A percentile compares a stretch with the other conserved stretches of the same genome.
phyloP scores from a whole-genome alignment of 1,140 invertebrate genomes.

The Leptopilina clavipes region DNA sequence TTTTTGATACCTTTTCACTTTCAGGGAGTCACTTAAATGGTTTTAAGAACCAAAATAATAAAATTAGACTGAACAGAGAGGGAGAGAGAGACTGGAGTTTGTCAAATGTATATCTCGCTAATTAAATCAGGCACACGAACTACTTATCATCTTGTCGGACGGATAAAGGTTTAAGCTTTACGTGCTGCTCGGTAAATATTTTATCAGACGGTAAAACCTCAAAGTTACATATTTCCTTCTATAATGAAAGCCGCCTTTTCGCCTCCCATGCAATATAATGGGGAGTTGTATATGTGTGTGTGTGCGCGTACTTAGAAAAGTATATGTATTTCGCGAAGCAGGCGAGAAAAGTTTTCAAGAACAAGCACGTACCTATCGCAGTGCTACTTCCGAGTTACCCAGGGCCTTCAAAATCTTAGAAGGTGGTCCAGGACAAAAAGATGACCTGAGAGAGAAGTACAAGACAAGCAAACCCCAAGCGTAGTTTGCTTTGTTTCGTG shows the following conservation, averaged over 20 bases:
- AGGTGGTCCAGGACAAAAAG: constrained; percentile 26
- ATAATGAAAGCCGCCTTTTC: constrained; percentile 17
- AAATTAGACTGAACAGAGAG: background rate
- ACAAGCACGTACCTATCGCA: constrained; percentile 19
- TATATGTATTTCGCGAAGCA: background rate
- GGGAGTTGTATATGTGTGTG: background rate
- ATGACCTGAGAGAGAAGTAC: background rate
- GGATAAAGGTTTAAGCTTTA: constrained; percentile 31
- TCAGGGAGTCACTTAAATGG: background rate
- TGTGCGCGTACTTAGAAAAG: background rate
- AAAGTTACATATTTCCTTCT: constrained; percentile 31
- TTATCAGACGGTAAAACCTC: constrained; percentile 32
- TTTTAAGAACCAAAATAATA: background rate
- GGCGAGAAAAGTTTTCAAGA: constrained; percentile 23
- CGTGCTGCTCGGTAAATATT: constrained; percentile 27
- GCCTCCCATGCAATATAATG: constrained; percentile 17
- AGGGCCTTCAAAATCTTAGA: constrained; percentile 28
- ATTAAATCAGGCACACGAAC: constrained; percentile 34
- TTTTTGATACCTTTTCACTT: too few relatives aligned
- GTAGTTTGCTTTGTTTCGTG: constrained; percentile 23
- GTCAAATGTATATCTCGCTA: constrained; percentile 29
- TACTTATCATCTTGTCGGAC: constrained; percentile 25
- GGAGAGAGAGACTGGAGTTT: background rate
- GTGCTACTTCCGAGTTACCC: constrained; percentile 5
- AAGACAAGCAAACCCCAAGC: background rate